phyloP scores from a whole-genome alignment of 2,113 vertebrate genomes.

The Albula glossodonta region DNA sequence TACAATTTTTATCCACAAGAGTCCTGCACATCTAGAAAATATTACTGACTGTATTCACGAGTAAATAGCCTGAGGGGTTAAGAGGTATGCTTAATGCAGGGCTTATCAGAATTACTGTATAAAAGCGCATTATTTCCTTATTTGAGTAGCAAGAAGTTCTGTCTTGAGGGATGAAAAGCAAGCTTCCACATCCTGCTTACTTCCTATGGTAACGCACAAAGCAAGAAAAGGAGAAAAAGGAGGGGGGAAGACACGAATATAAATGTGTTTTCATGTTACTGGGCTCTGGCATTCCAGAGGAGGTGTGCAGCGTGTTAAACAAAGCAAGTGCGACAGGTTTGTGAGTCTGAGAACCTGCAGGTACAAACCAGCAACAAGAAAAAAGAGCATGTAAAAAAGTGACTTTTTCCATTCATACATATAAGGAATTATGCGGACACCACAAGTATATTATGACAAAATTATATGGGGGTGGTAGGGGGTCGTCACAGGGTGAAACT shows the following conservation, averaged over 20 bases:
- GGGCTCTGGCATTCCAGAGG: constrained; percentile 60
- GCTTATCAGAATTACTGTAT: constrained; percentile 36
- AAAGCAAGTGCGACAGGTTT: constrained; percentile 56
- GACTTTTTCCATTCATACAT: constrained; percentile 54
- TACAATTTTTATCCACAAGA: not conserved
- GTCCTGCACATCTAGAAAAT: not conserved
- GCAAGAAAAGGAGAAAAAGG: constrained; percentile 19
- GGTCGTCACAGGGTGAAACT: constrained; percentile 7
- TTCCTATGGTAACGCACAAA: constrained; percentile 38
- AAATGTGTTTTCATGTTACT: constrained; percentile 60
- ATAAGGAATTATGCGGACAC: constrained; percentile 55
- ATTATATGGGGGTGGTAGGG: constrained; percentile 11
- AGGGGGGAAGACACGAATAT: constrained; percentile 37
- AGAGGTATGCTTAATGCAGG: constrained; percentile 28
- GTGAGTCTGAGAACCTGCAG: constrained; percentile 68
- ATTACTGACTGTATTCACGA: not conserved
- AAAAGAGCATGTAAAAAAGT: constrained; percentile 52
- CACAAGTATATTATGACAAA: constrained; percentile 54
- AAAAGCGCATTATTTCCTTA: constrained; percentile 37
- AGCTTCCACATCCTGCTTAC: constrained; percentile 30
- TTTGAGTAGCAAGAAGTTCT: constrained; percentile 49
- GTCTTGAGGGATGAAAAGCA: constrained; percentile 54
- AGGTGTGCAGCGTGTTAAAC: constrained; percentile 59
- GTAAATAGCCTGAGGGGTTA: constrained; percentile 17
- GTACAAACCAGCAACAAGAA: constrained; percentile 58